Conservation (phyloP, 2,113 vertebrate genomes). For the Corythoichthys haematopterus region DNA sequence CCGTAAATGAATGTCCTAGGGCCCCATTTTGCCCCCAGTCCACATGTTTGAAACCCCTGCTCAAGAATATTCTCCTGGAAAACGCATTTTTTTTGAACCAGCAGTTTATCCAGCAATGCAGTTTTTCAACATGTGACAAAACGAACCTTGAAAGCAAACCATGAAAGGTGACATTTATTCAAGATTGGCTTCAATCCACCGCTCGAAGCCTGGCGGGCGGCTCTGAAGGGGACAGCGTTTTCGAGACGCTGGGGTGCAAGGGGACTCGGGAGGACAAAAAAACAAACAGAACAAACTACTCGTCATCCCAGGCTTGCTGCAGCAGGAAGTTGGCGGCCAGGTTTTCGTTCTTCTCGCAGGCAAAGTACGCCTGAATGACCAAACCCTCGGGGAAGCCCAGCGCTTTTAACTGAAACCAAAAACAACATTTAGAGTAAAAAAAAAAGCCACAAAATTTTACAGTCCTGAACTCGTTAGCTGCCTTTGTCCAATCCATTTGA, state of each 20-base stretch:
- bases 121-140: not conserved
- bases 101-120: no score
- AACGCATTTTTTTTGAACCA: no score
- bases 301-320: constrained; percentile 76
- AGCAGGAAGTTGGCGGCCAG: constrained; percentile 77
- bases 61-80: no score
- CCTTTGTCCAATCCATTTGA: no score
- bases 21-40: no score
- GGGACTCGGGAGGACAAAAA: not conserved
- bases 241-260: not conserved
- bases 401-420: constrained; percentile 73
- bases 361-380: constrained; percentile 77
- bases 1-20: no score
- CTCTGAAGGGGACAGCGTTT: not conserved
- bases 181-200: not conserved
- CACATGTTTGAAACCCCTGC: no score
- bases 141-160: not conserved
- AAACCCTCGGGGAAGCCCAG: constrained; percentile 76
- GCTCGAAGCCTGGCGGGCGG: not conserved
- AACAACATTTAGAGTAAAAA: constrained; percentile 4
- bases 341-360: constrained; percentile 77
- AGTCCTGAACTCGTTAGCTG: no score
- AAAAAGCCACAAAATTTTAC: not conserved
- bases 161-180: constrained; percentile 1
- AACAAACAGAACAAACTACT: constrained; percentile 39